A percentile compares a stretch with the other conserved stretches of the same genome.
These are phyloP conservation scores for Irena cyanogastra DNA, from an alignment of 2,113 vertebrate species.

Conservation along the genomic window DNA sequence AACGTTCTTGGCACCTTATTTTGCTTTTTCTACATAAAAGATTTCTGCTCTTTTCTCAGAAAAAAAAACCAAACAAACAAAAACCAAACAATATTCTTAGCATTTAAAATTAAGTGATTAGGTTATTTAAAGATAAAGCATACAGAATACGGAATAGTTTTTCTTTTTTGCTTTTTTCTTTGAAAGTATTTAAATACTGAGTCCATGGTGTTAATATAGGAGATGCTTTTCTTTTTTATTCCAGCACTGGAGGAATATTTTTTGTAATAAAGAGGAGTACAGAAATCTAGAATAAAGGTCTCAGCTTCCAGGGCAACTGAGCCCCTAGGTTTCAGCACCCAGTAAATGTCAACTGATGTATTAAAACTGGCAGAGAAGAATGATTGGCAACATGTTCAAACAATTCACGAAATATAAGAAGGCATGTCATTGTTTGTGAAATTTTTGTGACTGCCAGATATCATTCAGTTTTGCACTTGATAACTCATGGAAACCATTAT, in stretches of 20 bases:
- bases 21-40: background rate
- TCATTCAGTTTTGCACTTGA: background rate
- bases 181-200: background rate
- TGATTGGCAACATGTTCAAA: background rate
- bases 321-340: background rate
- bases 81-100: background rate
- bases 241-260: background rate
- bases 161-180: background rate
- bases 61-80: background rate
- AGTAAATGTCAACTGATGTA: background rate
- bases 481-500: background rate
- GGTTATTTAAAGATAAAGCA: background rate
- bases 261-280: background rate
- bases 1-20: background rate
- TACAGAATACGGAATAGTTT: background rate
- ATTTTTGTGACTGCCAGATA: background rate
- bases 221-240: fast-evolving
- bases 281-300: background rate
- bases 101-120: background rate
- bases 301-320: background rate
- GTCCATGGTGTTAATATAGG: background rate
- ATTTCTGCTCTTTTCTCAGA: background rate
- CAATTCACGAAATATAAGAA: background rate
- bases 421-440: background rate
- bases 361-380: background rate